phyloP scores from a whole-genome alignment of 2,113 vertebrate genomes.

The Mystacornis crossleyi region DNA sequence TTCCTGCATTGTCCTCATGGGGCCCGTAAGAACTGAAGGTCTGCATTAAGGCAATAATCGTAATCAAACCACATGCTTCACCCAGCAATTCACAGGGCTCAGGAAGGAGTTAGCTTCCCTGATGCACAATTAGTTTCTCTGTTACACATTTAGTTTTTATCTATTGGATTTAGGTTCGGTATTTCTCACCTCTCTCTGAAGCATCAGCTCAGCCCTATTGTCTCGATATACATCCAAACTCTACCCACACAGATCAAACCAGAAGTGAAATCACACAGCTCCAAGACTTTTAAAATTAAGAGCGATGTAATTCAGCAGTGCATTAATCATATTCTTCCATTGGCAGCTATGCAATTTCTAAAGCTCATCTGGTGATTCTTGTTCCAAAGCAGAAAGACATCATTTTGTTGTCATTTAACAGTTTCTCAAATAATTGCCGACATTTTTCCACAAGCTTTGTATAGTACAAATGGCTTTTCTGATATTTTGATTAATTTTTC shows the following conservation, averaged over 20 bases:
- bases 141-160: not conserved
- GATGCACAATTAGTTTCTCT: not conserved
- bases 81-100: not conserved
- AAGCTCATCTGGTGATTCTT: not conserved
- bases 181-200: not conserved
- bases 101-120: not conserved
- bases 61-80: not conserved
- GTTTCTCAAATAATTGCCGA: not conserved
- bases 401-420: not conserved
- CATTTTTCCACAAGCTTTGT: not conserved
- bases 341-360: not conserved
- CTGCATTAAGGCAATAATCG: not conserved
- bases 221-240: not conserved
- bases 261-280: not conserved
- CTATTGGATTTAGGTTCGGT: not conserved
- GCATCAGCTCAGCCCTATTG: not conserved
- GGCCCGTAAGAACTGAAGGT: not conserved
- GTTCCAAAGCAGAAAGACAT: not conserved
- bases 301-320: not conserved
- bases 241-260: not conserved
- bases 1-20: constrained; percentile 3
- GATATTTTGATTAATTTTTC: not conserved
- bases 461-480: not conserved
- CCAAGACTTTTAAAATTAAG: not conserved
- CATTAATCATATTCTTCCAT: not conserved